Evolutionary conservation across 2,797 vertebrate species (phyloP), one percentile per base, ranked within the genome.

Genomic region (Liparis tanakae): DNA sequence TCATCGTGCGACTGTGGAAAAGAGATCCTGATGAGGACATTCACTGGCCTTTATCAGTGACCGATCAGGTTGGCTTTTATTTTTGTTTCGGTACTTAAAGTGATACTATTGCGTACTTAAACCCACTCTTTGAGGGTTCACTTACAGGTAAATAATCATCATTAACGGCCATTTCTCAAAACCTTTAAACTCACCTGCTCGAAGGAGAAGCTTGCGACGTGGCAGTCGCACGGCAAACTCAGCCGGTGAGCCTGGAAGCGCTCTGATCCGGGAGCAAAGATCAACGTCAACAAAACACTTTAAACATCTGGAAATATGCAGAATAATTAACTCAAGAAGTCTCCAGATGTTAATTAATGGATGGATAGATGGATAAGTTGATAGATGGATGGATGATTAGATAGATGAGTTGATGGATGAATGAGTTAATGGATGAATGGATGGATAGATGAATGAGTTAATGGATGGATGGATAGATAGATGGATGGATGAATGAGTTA

Each of bases 171-270:
- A 5, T 1, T 43, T 37, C 30, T 59, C 43, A 56, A 66, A 70
- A 6, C 13, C 5, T 36, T 22, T 18, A 22, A 72, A 78, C 72
- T 76, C 43, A 91, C 92, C 85, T 92, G 86, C 9, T 74, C 51
- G 44, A 86, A 77, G 3, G 85, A 87, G 79, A 92, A 93, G 48
- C 83, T 87, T 78, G 90, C 88, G 0, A 93, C 76, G 8, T 82
- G 14, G 37, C 92, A 93, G 56, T 90, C 79, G 72, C 91, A 91
- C 0, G 90, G 87, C 60, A 93, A 17, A 22, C 14, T 85, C 5
- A 90, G 37, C 50, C 79, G 63, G 39, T 83, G 72, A 34, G 83
- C 46, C 41, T 74, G 55, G 65, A 93, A 93, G 7, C 89, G 90
- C 57, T 83, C 92, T 93, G 80, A 67, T 17, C 55, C 8, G 55